Base-by-base conservation (phyloP, 2,113 vertebrate genomes). In the Eonycteris spelaea region DNA sequence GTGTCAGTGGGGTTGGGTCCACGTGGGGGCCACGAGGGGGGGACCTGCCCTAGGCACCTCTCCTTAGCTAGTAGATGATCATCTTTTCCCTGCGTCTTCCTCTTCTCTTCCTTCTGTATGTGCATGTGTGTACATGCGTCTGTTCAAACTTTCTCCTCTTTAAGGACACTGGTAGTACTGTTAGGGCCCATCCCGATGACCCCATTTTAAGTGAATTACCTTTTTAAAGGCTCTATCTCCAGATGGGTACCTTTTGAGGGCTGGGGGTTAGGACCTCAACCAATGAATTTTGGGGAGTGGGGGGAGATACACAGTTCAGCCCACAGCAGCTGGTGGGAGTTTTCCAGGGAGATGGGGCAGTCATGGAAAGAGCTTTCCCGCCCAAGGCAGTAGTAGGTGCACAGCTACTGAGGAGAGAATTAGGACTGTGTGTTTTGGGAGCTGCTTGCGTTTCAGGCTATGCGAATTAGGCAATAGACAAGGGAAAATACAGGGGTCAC, bases 91-190 rank as follows among this genome's bases (percentile, higher is more conserved):
- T 5, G 1, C 30, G 18, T 70, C 24, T 86, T 48, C 11, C 3
- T 15, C 1, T 16, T 13, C 22, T 40, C 55, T 33, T 43, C 21
- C 6, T 7, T 78, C 21, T 78, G 45, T 8, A 8, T 5, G 0
- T 28, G 8, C 3, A 7, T 6, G 18, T 0, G 11, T 6, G 53
- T 40, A 6, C 16, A 7, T 16, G 10, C 24, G 63, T n/a, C 15
- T 55, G 65, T 84, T 53, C 48, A 43, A 0, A 6, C 19, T 33
- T 61, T 12, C 7, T 33, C 40, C 21, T 71, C 13, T 67, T 67
- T 1, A 51, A 74, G 57, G 48, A 83, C 7, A 30, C 3, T 21
- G 9, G 10, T 59, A 38, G 10, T 80, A 0, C 8, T 19, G 51
- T 67, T 15, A 71, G 55, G 59, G 38, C 16, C 75, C 28, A 48